Evolutionary conservation across 2,888 invertebrate species (phyloP).

Genomic region (Seira musarum): DNA sequence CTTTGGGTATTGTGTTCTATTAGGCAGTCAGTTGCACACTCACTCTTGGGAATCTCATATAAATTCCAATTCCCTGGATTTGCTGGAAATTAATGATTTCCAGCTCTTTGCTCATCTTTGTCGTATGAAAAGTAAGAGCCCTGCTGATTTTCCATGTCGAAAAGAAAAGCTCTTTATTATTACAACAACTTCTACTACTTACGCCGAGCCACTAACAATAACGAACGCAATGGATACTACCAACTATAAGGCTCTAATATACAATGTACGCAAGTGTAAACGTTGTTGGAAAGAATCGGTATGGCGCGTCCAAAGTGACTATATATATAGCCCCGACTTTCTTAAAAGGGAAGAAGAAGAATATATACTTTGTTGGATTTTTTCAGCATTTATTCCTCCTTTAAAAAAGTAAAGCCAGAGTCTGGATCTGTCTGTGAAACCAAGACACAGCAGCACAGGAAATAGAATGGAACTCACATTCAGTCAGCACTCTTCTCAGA

Average conservation of each 20-base stretch:
- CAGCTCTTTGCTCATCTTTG: slow-evolving; percentile 50
- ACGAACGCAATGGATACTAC: slow-evolving; percentile 1
- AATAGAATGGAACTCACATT: background rate
- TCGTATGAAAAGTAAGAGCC: slow-evolving; percentile 49
- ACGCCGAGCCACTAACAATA: background rate
- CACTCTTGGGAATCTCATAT: slow-evolving; percentile 56
- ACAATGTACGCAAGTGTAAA: background rate
- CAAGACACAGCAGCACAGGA: background rate
- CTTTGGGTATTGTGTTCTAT: slow-evolving; percentile 3
- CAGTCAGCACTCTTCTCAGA: background rate
- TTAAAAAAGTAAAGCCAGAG: background rate
- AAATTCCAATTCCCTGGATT: slow-evolving; percentile 61
- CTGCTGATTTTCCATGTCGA: slow-evolving; percentile 58
- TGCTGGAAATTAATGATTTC: slow-evolving; percentile 58
- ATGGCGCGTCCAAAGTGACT: too few relatives aligned
- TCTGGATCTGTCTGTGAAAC: background rate
- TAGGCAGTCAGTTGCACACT: slow-evolving; percentile 46
- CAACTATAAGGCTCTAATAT: too few relatives aligned
- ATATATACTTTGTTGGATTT: background rate
- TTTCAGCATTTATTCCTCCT: slow-evolving; percentile 7
- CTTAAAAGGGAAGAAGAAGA: too few relatives aligned
- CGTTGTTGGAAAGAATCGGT: background rate
- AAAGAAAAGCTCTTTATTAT: slow-evolving; percentile 60
- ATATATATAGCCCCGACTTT: too few relatives aligned
- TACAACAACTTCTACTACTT: slow-evolving; percentile 34